Conservation (phyloP, 2,888 invertebrate species). For the Nycteola revayana region DNA sequence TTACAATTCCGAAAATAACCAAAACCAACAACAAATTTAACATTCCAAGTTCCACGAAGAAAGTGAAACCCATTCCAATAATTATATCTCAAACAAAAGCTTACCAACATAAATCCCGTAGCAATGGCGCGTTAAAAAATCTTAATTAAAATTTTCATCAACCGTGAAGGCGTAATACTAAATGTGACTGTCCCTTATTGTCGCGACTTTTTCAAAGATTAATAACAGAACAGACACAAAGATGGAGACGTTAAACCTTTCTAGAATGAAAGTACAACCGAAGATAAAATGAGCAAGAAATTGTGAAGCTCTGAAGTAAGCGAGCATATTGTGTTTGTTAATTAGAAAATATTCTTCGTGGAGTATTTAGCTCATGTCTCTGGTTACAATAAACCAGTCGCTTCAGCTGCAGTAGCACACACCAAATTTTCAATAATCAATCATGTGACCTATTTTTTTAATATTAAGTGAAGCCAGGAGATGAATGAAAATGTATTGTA, state of each 20-base stretch:
- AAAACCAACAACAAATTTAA: no score
- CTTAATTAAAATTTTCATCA: slow-evolving; percentile 59
- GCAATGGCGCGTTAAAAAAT: slow-evolving; percentile 34
- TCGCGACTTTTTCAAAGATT: slow-evolving; percentile 65
- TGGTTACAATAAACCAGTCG: no score
- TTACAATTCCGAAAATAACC: no score
- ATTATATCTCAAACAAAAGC: slow-evolving; percentile 11
- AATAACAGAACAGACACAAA: slow-evolving; percentile 63
- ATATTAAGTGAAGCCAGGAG: no score
- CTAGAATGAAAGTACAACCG: slow-evolving; percentile 60
- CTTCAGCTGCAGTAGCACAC: no score
- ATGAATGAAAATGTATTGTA: no score
- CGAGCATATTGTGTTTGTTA: slow-evolving; percentile 9
- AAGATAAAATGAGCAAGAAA: slow-evolving; percentile 62
- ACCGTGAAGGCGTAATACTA: slow-evolving; percentile 48
- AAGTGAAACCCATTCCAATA: slow-evolving; percentile 3
- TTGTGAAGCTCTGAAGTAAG: slow-evolving; percentile 34
- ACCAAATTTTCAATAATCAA: no score
- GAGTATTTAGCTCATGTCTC: no score
- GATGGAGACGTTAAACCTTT: slow-evolving; percentile 68
- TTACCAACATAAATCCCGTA: slow-evolving; percentile 9
- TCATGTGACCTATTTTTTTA: no score
- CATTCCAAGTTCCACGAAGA: no score
- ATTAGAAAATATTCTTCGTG: background rate
- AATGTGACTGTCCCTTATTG: slow-evolving; percentile 57